phyloP scores from a whole-genome alignment of 2,797 vertebrate genomes.

The Australoheros facetus region DNA sequence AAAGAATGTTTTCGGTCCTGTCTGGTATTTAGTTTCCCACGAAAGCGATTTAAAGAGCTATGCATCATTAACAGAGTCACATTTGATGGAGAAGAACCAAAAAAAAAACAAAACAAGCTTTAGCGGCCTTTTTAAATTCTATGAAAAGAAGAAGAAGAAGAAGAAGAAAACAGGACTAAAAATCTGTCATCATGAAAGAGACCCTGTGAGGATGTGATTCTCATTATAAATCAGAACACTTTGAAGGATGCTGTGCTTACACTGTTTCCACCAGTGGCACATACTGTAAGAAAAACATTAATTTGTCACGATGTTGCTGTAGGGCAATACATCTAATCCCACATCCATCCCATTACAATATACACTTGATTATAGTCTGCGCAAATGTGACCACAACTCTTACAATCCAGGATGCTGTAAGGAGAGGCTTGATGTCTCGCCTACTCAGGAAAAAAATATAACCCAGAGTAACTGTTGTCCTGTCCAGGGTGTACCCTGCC shows the following conservation, averaged over 20 bases:
- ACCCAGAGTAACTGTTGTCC: not conserved
- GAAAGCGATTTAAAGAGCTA: constrained; percentile 46
- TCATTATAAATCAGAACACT: constrained; percentile 1
- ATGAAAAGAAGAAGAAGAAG: not conserved
- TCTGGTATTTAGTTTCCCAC: constrained; percentile 60
- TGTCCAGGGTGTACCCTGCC: too few species aligned
- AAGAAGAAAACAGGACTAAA: constrained; percentile 2
- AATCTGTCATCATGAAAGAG: constrained; percentile 26
- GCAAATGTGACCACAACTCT: not conserved
- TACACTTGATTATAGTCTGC: not conserved
- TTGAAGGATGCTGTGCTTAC: constrained; percentile 3
- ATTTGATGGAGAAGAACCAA: constrained; percentile 19
- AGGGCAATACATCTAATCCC: not conserved
- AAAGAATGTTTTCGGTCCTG: constrained; percentile 60
- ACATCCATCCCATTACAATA: not conserved
- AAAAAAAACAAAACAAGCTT: not conserved
- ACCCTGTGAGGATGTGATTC: constrained; percentile 22
- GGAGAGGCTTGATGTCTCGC: not conserved
- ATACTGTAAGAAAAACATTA: not conserved
- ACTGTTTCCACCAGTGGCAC: not conserved
- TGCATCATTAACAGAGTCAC: constrained; percentile 51
- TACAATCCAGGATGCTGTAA: not conserved
- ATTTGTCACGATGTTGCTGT: not conserved
- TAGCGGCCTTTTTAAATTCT: not conserved
- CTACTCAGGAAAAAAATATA: not conserved